Percentiles rank a stretch among this genome's conserved stretches.
These are phyloP conservation scores for Lumbricus terrestris DNA, from an alignment of 2,888 invertebrate genomes.

Conservation along the genomic window DNA sequence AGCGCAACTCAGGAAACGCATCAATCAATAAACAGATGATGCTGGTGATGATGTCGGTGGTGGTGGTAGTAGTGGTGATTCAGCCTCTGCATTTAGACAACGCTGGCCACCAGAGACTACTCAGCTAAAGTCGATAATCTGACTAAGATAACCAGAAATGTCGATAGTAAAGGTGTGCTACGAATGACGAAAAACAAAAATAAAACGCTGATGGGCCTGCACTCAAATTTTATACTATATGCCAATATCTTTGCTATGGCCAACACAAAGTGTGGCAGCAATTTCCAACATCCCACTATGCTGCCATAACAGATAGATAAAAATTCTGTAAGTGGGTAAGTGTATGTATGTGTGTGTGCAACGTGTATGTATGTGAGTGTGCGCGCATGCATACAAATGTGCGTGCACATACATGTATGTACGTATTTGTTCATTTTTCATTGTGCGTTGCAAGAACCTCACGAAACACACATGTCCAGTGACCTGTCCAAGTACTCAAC, in stretches of 20 bases:
- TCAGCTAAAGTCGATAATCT: not conserved
- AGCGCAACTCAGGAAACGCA: not conserved
- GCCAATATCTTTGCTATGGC: not conserved
- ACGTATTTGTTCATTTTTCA: too few species aligned
- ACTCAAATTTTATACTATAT: not conserved
- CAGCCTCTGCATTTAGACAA: not conserved
- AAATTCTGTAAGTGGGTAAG: not conserved
- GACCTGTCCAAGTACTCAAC: not conserved
- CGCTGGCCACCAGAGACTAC: not conserved
- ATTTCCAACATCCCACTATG: not conserved
- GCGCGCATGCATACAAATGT: too few species aligned
- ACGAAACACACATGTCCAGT: not conserved
- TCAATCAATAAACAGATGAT: not conserved
- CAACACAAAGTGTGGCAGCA: not conserved
- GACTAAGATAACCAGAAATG: slow-evolving; percentile 3
- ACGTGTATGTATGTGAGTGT: too few species aligned
- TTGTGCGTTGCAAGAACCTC: too few species aligned
- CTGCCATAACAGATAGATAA: not conserved
- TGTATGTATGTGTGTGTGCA: too few species aligned
- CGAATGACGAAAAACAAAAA: not conserved
- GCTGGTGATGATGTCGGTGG: not conserved
- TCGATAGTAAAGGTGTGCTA: slow-evolving; percentile 3
- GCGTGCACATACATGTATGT: too few species aligned
- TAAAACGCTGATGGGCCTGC: not conserved
- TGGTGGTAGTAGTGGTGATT: too few species aligned